Evolutionary conservation across 2,888 invertebrate species (phyloP).

Genomic region (Drosophila paranaensis): DNA sequence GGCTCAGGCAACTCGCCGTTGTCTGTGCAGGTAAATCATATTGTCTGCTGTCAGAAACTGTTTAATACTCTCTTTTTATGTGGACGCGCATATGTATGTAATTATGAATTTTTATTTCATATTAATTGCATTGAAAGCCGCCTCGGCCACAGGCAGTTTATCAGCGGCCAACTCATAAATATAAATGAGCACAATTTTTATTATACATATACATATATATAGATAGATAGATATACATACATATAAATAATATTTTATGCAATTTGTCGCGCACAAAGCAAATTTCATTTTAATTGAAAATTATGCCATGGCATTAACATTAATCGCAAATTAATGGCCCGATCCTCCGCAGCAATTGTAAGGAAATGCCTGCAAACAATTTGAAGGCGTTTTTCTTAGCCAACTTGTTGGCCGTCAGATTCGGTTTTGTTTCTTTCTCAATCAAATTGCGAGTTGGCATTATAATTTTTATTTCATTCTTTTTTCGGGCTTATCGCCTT

Average conservation of each 20-base stretch:
- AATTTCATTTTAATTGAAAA: conserved; percentile 79
- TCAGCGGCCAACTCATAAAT: conserved; percentile 70
- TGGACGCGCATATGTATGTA: conserved; percentile 53
- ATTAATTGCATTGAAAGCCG: conserved; percentile 74
- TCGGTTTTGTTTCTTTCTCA: conserved; percentile 24
- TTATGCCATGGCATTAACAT: conserved; percentile 74
- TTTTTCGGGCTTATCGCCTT: conserved; percentile 43
- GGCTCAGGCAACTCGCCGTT: background rate
- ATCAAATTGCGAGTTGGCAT: conserved; percentile 48
- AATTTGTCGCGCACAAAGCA: conserved; percentile 74
- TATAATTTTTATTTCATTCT: conserved; percentile 23
- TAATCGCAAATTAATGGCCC: conserved; percentile 64
- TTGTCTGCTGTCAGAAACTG: conserved; percentile 43
- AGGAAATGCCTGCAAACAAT: conserved; percentile 38
- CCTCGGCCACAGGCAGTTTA: conserved; percentile 61
- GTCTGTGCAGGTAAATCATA: conserved; percentile 33
- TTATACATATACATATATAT: conserved; percentile 13
- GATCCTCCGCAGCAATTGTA: conserved; percentile 25
- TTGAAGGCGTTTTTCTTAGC: conserved; percentile 34
- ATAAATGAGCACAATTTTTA: conserved; percentile 63
- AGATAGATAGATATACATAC: background rate
- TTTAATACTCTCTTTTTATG: conserved; percentile 45
- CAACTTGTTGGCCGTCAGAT: conserved; percentile 37
- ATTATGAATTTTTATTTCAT: conserved; percentile 71
- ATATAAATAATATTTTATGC: conserved; percentile 36